Conservation (phyloP, 2,888 invertebrate species). For the Caenorhabditis angaria region DNA sequence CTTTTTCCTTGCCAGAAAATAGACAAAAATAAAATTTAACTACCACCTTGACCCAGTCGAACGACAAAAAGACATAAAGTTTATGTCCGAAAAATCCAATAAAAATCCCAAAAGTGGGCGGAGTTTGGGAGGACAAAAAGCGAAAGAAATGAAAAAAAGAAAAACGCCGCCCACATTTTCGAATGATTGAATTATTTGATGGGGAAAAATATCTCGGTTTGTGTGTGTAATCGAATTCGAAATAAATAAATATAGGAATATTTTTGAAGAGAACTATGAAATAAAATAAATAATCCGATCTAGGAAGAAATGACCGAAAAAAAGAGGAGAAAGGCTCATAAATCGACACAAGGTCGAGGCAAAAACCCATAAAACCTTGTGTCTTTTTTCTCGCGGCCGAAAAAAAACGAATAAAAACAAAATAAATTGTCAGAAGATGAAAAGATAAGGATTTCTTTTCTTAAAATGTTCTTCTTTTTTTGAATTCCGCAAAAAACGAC, state of each 20-base stretch:
- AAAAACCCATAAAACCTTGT: conserved; percentile 4
- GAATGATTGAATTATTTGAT: neutral
- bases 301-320: conserved; percentile 10
- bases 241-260: conserved; percentile 10
- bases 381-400: neutral
- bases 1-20: neutral
- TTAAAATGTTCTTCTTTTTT: neutral
- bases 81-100: conserved; percentile 3
- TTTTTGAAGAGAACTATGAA: conserved; percentile 16
- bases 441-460: neutral
- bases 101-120: conserved; percentile 9
- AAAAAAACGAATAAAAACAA: neutral
- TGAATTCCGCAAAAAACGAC: neutral
- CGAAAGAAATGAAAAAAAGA: neutral
- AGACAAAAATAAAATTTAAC: neutral
- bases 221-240: conserved; percentile 18
- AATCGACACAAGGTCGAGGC: conserved; percentile 2
- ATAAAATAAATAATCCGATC: conserved; percentile 25
- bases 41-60: neutral
- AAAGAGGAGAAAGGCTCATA: conserved; percentile 8
- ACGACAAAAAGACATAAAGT: conserved; percentile 4
- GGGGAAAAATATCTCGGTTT: no score
- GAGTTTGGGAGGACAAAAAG: neutral
- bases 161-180: no score
- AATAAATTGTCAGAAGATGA: conserved; percentile 3